phyloP scores from a whole-genome alignment of 2,113 vertebrate genomes.

The Neolamprologus caudopunctatus region DNA sequence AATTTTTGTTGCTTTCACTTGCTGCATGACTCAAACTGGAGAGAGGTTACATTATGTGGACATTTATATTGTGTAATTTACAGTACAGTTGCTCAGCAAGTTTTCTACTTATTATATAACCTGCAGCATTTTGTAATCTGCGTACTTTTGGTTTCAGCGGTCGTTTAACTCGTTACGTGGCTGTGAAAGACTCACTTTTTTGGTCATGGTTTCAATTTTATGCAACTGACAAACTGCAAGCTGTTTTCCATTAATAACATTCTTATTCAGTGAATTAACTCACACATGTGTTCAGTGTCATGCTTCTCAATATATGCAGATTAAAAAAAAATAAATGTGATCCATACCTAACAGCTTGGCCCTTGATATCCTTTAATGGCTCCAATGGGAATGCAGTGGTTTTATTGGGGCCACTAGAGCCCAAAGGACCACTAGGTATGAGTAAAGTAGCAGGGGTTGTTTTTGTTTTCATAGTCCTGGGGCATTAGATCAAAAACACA shows the following conservation, averaged over 20 bases:
- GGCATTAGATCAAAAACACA: conserved; percentile 7
- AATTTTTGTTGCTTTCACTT: not conserved
- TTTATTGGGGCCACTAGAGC: conserved; percentile 14
- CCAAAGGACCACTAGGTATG: not conserved
- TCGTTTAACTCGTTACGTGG: not conserved
- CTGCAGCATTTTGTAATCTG: not conserved
- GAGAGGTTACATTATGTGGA: not conserved
- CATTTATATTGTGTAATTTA: not conserved
- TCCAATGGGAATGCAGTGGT: not conserved
- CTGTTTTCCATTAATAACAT: conserved; percentile 15
- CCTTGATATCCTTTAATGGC: conserved; percentile 5
- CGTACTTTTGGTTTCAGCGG: not conserved
- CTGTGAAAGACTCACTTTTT: not conserved
- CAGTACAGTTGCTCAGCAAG: not conserved
- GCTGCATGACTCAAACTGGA: not conserved
- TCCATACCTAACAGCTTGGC: conserved; percentile 1
- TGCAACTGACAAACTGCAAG: not conserved
- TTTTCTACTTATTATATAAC: not conserved
- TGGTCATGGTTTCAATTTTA: not conserved
- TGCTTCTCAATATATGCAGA: not conserved
- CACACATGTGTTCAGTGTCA: conserved; percentile 3
- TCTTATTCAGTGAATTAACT: not conserved
- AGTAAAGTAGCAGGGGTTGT: not conserved
- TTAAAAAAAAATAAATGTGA: not conserved
- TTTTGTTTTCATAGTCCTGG: not conserved